Evolutionary conservation across 2,888 invertebrate species (phyloP).

Genomic region (Apodemia mormo): DNA sequence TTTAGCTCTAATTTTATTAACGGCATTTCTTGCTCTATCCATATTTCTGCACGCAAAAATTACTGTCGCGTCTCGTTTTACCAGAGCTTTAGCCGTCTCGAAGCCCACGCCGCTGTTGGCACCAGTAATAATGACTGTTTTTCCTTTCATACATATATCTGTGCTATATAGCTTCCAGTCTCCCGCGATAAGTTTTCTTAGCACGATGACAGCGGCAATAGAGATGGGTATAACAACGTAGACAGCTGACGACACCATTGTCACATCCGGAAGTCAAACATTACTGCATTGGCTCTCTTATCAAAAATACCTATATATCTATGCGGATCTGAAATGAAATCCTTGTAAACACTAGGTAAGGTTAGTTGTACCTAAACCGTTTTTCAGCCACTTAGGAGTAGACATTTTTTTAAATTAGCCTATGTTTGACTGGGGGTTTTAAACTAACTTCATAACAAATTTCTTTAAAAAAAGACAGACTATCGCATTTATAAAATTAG

Average conservation of each 20-base stretch:
- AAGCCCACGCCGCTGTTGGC: conserved; percentile 92
- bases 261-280: neutral
- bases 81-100: conserved; percentile 88
- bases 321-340: too few relatives aligned
- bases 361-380: too few relatives aligned
- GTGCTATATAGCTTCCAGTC: conserved; percentile 69
- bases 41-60: conserved; percentile 91
- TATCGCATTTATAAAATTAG: too few relatives aligned
- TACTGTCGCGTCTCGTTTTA: conserved; percentile 86
- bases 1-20: conserved; percentile 82
- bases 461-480: too few relatives aligned
- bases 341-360: too few relatives aligned
- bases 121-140: conserved; percentile 91
- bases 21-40: conserved; percentile 84
- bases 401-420: too few relatives aligned
- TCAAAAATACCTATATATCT: too few relatives aligned
- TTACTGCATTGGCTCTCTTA: too few relatives aligned
- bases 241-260: conserved; percentile 52
- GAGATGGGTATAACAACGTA: conserved; percentile 71
- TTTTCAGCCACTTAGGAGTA: too few relatives aligned
- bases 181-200: conserved; percentile 67
- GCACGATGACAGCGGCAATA: conserved; percentile 62
- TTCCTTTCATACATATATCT: conserved; percentile 82
- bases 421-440: too few relatives aligned
- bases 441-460: too few relatives aligned